Base-by-base conservation (phyloP, 2,888 invertebrate genomes). In the Abrostola tripartita region DNA sequence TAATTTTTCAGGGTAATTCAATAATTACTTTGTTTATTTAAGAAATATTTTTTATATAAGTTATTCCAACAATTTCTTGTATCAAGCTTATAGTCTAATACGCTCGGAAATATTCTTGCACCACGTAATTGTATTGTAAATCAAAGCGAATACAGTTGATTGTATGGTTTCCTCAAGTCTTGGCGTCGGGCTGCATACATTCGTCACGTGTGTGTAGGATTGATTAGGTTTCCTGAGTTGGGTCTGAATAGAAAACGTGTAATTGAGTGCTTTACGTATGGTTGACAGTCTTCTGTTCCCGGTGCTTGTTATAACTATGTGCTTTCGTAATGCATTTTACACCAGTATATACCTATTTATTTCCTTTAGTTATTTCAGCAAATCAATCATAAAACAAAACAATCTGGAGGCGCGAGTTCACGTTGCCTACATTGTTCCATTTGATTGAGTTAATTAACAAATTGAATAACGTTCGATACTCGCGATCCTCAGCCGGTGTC, bases 131-230 rank as follows among this genome's bases (percentile, higher is more conserved):
- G 59, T 70, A n/a, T 54, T 53, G 35, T 14, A 52, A 75, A 52
- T 75, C 71, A 75, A 65, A 75, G 65, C 60, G 0, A n/a, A 1
- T 24, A 37, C 52, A 47, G 56, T 53, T 8, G 6, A 56, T 55
- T 38, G n/a, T 55, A 65, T 0, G 71, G 71, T 61, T 71, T 72
- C 71, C 54, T 9, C 24, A 54, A 69, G 47, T 52, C 40, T 57
- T 38, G 36, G n/a, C 56, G 42, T 41, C 24, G 9, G 69, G 49
- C 40, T 61, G 65, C 71, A 60, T 71, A 50, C 14, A 57, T 61
- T 52, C 53, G 66, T 37, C 51, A 54, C 57, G 40, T 52, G 24
- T 52, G 24, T 52, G 56, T 36, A 49, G 40, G 1, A n/a, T 61
- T 57, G 53, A 50, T 65, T 54, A 54, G 53, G 53, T 70, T 71